A percentile compares a stretch with the other conserved stretches of the same genome.
phyloP scores from a whole-genome alignment of 2,888 invertebrate species.

The Acanthosepion esculentum region DNA sequence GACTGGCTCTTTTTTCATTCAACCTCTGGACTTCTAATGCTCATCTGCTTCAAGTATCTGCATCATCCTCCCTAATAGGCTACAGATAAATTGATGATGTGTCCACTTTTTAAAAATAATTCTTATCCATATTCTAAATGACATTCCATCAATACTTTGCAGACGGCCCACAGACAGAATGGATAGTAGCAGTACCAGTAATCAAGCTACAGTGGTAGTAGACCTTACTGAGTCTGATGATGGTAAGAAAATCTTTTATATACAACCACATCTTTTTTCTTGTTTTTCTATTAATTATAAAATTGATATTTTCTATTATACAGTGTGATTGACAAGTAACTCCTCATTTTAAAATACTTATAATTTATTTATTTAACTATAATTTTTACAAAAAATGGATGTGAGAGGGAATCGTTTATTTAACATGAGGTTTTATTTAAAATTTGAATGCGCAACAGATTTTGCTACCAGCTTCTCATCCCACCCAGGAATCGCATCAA shows the following conservation, averaged over 20 bases:
- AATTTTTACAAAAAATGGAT: too few relatives aligned
- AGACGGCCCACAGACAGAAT: constrained; percentile 52
- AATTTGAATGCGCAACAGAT: too few relatives aligned
- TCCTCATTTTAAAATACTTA: too few relatives aligned
- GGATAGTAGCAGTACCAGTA: constrained; percentile 52
- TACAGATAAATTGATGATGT: neutral
- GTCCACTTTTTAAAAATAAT: neutral
- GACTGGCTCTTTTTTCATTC: neutral
- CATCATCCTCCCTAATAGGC: too few relatives aligned
- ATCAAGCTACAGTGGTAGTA: constrained; percentile 71
- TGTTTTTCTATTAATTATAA: neutral
- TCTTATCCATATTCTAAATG: neutral
- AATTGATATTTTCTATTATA: too few relatives aligned
- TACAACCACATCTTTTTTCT: neutral
- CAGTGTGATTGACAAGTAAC: too few relatives aligned
- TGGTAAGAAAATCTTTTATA: constrained; percentile 54
- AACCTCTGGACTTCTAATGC: neutral
- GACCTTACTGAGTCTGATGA: constrained; percentile 73
- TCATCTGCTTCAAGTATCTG: neutral
- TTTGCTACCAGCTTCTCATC: too few relatives aligned
- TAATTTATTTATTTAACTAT: too few relatives aligned
- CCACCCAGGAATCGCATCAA: too few relatives aligned
- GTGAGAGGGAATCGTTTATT: too few relatives aligned
- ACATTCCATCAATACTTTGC: constrained; percentile 38
- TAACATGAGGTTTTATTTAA: too few relatives aligned